Conservation (phyloP, 2,888 invertebrate species). For the Noctua pronuba region DNA sequence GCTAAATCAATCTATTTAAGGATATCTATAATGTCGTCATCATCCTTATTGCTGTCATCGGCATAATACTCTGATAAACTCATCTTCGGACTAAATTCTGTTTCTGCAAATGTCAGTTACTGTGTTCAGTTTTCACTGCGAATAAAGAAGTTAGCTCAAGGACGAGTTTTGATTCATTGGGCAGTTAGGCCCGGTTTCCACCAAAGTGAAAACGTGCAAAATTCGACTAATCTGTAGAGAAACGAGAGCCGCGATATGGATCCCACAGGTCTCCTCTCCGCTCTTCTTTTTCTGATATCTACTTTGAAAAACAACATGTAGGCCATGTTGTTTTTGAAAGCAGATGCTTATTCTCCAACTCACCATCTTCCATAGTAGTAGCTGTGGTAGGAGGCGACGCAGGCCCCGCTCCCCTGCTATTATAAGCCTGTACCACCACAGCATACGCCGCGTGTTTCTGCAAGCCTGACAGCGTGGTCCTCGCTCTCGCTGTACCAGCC, state of each 20-base stretch:
- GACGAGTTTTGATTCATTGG: not conserved
- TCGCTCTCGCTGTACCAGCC: constrained; percentile 93
- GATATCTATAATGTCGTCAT: not conserved
- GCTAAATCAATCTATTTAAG: not conserved
- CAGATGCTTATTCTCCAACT: constrained; percentile 62
- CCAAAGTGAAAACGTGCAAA: not conserved
- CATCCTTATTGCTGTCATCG: not conserved
- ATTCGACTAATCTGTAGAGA: not conserved
- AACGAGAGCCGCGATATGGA: too few relatives aligned
- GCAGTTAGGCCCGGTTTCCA: not conserved
- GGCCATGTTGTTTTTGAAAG: not conserved
- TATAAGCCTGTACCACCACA: constrained; percentile 96
- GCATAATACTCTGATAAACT: not conserved
- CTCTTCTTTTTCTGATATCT: not conserved
- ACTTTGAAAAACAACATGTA: not conserved
- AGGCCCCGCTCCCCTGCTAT: constrained; percentile 96
- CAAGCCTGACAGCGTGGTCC: constrained; percentile 92
- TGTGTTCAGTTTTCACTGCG: not conserved
- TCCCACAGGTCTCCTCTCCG: not conserved
- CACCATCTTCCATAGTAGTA: constrained; percentile 96
- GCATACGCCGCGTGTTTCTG: constrained; percentile 95
- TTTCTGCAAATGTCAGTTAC: not conserved
- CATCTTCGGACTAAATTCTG: not conserved
- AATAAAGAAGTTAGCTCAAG: not conserved
- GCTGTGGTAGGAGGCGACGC: constrained; percentile 95